phyloP scores from a whole-genome alignment of 2,888 invertebrate species.

The Ophioninae sp. region DNA sequence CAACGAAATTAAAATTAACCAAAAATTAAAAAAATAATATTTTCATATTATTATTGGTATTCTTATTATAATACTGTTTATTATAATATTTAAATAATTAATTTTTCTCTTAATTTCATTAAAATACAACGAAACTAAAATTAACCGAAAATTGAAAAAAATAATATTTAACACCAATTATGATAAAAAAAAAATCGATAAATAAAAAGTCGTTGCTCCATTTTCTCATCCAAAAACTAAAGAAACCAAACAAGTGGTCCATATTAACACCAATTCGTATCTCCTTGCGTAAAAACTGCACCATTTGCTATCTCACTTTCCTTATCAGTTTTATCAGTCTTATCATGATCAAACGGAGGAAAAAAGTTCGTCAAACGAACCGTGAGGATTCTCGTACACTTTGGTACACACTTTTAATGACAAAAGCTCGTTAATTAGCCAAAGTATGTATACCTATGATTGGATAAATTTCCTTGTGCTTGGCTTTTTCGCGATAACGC shows the following conservation, averaged over 20 bases:
- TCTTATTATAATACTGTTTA: too few species aligned
- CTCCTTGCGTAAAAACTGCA: not conserved
- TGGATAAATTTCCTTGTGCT: conserved; percentile 42
- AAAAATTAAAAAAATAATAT: too few species aligned
- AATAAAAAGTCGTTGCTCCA: too few species aligned
- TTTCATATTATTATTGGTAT: too few species aligned
- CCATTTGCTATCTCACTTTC: not conserved
- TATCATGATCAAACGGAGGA: not conserved
- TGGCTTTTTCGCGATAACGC: conserved; percentile 49
- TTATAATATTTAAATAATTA: too few species aligned
- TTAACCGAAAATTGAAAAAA: too few species aligned
- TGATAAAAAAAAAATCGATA: too few species aligned
- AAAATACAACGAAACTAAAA: too few species aligned
- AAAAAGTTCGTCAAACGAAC: conserved; percentile 20
- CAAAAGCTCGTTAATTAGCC: conserved; percentile 52
- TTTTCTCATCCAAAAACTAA: not conserved
- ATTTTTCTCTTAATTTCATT: too few species aligned
- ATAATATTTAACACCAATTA: too few species aligned
- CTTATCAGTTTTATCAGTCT: not conserved
- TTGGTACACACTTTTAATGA: conserved; percentile 37
- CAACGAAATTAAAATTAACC: too few species aligned
- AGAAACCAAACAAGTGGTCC: not conserved
- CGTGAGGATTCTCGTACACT: conserved; percentile 20
- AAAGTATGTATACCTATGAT: conserved; percentile 55
- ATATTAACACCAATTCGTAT: not conserved